Conservation (phyloP, 2,797 vertebrate species). For the Cuculus canorus region DNA sequence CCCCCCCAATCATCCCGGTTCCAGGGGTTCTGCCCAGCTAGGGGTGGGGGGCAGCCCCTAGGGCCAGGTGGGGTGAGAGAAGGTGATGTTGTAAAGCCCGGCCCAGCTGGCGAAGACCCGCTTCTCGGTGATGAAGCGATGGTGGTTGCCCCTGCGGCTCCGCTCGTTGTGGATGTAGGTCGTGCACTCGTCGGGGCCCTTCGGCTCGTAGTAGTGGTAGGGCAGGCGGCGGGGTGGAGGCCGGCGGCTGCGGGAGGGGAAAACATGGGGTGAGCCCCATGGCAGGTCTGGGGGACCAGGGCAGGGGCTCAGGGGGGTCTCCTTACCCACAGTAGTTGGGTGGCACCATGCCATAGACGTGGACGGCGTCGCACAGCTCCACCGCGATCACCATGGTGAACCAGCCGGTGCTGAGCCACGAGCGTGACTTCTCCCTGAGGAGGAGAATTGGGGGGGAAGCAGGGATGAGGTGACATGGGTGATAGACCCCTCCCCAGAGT, state of each 20-base stretch:
- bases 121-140: constrained; percentile 98
- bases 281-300: accelerated
- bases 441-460: accelerated
- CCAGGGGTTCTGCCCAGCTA: background rate
- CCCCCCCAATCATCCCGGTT: background rate
- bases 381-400: constrained; percentile 98
- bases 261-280: accelerated
- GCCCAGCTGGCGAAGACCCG: constrained; percentile 95
- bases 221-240: constrained; percentile 84
- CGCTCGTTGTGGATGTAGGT: constrained; percentile 93
- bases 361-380: constrained; percentile 91
- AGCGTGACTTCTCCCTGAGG: constrained; percentile 90
- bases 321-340: constrained; percentile 91
- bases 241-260: constrained; percentile 71
- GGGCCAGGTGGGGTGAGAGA: constrained; percentile 88
- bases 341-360: constrained; percentile 97
- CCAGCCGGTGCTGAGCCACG: constrained; percentile 98
- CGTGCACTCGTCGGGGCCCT: constrained; percentile 90
- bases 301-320: accelerated
- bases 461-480: accelerated
- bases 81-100: constrained; percentile 93
- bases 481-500: accelerated
- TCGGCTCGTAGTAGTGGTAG: constrained; percentile 98
- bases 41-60: background rate
- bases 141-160: constrained; percentile 90